Base-by-base conservation (phyloP, 1,140 invertebrate genomes). In the Cydia fagiglandana region DNA sequence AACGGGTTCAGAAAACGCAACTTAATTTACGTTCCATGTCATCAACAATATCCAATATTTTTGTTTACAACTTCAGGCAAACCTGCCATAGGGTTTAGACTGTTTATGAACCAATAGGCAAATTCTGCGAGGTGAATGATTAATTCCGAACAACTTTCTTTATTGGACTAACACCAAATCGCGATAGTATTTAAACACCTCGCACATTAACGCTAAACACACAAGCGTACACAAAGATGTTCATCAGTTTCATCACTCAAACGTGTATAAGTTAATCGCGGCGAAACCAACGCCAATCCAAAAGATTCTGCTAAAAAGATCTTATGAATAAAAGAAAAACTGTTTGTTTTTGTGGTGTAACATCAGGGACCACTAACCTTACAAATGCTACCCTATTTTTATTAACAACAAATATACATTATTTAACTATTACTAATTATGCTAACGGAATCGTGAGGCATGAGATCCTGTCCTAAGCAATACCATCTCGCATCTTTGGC, bases 341-440 rank as follows among this genome's bases (percentile, higher is more conserved):
- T 13, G 45, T 7, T 30, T 47, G 4, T 53, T 53, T 50, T 17
- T 53, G 0, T 17, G 50, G 50, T 53, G 50, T 53, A 53, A 53
- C 50, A 53, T 53, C 24, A 34, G 13, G 15, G 10, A 70, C 66
- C 66, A 70, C 66, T 70, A 70, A 70, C 66, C 66, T 70, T 70
- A 70, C 66, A 70, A 70, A 70, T 15, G 66, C 66, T 70, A 70
- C 66, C 56, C 34, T 70, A 70, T 41, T 41, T 45, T 38, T 17
- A 34, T 45, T 45, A 70, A 70, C 38, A 70, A 70, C 34, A 70
- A 70, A 70, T 70, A 70, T 24, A 61, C 56, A 61, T 61, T 61
- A 61, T n/a, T n/a, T 10, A 10, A 0, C 20, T 61, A 24, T 24
- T 24, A 61, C 56, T 61, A 24, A 61, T 24, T 9, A 24, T 10